Conservation (phyloP, 2,888 invertebrate genomes). For the Drosophila paranaensis region DNA sequence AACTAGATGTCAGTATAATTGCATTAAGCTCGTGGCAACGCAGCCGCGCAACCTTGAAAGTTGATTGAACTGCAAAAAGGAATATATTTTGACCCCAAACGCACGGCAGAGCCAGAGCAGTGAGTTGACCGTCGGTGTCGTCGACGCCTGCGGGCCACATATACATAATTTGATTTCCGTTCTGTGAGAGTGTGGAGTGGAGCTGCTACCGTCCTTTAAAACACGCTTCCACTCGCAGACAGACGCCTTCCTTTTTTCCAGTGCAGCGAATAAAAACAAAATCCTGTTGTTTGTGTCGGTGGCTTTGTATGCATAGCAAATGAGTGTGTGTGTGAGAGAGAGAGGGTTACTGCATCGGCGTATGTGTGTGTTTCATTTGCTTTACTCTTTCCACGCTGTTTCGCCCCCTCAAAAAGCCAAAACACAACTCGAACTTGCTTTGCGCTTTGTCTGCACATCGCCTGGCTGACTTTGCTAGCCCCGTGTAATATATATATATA, state of each 20-base stretch:
- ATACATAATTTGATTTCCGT: slow-evolving; percentile 71
- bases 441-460: slow-evolving; percentile 67
- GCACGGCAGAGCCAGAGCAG: slow-evolving; percentile 41
- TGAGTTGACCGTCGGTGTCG: slow-evolving; percentile 37
- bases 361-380: slow-evolving; percentile 62
- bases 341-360: slow-evolving; percentile 20
- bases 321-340: slow-evolving; percentile 11
- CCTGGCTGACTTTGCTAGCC: slow-evolving; percentile 51
- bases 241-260: slow-evolving; percentile 30
- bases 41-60: slow-evolving; percentile 65
- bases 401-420: slow-evolving; percentile 67
- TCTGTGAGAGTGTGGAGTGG: slow-evolving; percentile 9
- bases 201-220: slow-evolving; percentile 41
- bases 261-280: slow-evolving; percentile 54
- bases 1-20: slow-evolving; percentile 3
- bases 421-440: slow-evolving; percentile 76
- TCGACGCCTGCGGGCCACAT: slow-evolving; percentile 45
- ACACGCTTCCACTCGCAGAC: slow-evolving; percentile 13
- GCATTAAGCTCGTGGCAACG: slow-evolving; percentile 8
- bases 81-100: slow-evolving; percentile 71
- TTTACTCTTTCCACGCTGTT: slow-evolving; percentile 55
- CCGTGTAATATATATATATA: slow-evolving; percentile 12
- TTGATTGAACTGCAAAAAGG: slow-evolving; percentile 71
- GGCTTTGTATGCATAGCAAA: slow-evolving; percentile 53
- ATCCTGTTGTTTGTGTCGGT: slow-evolving; percentile 64